Conservation (phyloP, 2,797 vertebrate genomes). For the Malacoctenus gilli region DNA sequence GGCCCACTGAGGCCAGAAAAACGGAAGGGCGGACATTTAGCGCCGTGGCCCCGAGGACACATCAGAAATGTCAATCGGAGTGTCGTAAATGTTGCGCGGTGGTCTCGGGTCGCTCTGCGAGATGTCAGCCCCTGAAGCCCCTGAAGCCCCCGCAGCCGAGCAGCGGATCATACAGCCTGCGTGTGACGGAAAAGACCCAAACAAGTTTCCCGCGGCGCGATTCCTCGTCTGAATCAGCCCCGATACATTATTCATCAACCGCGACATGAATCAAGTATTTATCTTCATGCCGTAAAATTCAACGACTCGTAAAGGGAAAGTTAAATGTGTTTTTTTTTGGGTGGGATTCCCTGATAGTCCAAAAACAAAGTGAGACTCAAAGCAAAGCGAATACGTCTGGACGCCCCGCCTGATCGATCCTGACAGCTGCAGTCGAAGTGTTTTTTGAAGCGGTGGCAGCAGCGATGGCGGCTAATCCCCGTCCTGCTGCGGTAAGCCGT, state of each 20-base stretch:
- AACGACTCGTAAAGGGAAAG: background rate
- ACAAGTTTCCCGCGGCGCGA: background rate
- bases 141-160: conserved; percentile 17
- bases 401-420: conserved; percentile 22
- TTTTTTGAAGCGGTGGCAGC: conserved; percentile 26
- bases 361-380: conserved; percentile 12
- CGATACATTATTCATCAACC: background rate
- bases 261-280: background rate
- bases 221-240: background rate
- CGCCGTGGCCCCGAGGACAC: conserved; percentile 28
- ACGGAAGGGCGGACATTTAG: conserved; percentile 28
- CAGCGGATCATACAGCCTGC: conserved; percentile 2
- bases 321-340: conserved; percentile 7
- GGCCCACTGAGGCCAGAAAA: conserved; percentile 22
- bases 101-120: conserved; percentile 31
- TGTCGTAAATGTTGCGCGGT: conserved; percentile 48
- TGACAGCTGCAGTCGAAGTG: conserved; percentile 36
- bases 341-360: conserved; percentile 7
- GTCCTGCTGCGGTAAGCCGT: conserved; percentile 51
- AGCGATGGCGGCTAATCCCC: conserved; percentile 42
- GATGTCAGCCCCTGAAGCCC: background rate
- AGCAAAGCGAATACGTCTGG: conserved; percentile 5
- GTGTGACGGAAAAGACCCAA: conserved; percentile 26
- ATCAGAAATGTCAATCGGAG: conserved; percentile 43
- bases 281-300: too few species aligned